Evolutionary conservation across 1,140 invertebrate species (phyloP), one percentile per base, ranked within the genome.

Genomic region (Pectinophora gossypiella): DNA sequence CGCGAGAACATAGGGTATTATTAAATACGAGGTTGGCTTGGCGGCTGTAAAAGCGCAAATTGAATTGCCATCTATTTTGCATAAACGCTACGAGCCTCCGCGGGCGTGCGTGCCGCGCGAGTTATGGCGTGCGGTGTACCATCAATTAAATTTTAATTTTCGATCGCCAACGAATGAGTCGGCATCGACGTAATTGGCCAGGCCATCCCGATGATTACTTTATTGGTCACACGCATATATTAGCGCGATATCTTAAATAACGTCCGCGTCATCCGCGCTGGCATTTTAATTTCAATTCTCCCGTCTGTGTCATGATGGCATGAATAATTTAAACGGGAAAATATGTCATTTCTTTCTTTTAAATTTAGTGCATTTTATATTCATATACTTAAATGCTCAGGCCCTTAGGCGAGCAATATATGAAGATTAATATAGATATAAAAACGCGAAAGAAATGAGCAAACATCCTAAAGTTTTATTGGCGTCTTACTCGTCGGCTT

Each of bases 91-190:
- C 45, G 51, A 68, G 62, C 57, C 58, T 57, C 45, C 42, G 20
- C 40, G 23, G 35, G 43, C 51, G 49, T 43, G 40, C 49, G 45
- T 51, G 52, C 51, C 58, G 27, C 51, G 44, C 60, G 56, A 73
- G 59, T 76, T 76, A 79, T 64, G 52, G 57, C 55, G 32, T 48
- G 52, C 56, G 48, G 49, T 22, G 53, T 49, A 60, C 62, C 70
- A 76, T 75, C 69, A 79, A 81, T 85, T 82, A 78, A 78, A 73
- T 71, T 76, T 81, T 76, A 85, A 78, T 81, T 77, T 82, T 75
- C 72, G 71, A 75, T 65, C 59, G 64, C 63, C 58, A 61, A 65
- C 68, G 71, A 73, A 69, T 75, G 64, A 74, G 68, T 73, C 73
- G 55, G 68, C 70, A 59, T 50, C 57, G 55, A 35, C 56, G 70